Evolutionary conservation across 2,113 vertebrate genomes (phyloP), one percentile per base, ranked within the genome.

Genomic region (Danio rerio): DNA sequence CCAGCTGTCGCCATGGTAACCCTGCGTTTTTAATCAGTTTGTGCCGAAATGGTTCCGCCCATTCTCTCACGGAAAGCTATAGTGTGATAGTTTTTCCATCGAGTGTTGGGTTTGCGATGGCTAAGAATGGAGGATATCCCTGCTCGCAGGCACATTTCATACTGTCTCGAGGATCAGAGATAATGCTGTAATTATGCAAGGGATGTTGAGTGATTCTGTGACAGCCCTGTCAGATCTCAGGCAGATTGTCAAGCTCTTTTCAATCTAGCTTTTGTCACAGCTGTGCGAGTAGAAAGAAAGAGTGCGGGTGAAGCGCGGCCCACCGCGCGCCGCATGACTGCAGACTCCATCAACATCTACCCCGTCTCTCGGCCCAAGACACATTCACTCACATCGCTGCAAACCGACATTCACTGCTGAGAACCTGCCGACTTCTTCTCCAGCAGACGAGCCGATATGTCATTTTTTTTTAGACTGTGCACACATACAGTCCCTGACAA

Each of bases 1-100:
- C 43, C 73, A 70, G 74, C 40, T 45, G 83, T 88, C 53, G 85
- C 65, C 88, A 86, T 85, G 89, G 86, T 83, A 88, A 91, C 89
- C 21, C 40, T 72, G 12, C 49, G 79, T 82, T 82, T n/a, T 73
- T 73, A 81, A 86, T 86, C 78, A 62, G 45, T 15, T 83, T 86
- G 68, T 15, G 87, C 84, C 55, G 55, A 83, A 73, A 87, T 68
- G 73, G 85, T 73, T 55, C 66, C 13, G 0, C 58, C 58, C 9
- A 63, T 62, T 77, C 49, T 50, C 75, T 77, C 45, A 21, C 21
- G 45, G 75, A 77, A 62, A 75, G 11, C 55, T 42, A 59, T 40
- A 45, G 15, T 45, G 15, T 45, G 72, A 47, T 49, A 5, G 15
- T 49, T 77, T 77, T 52, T 50, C 45, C 42, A 18, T 76, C 11